These are phyloP conservation scores for Phalloptychus januarius DNA, from an alignment of 2,797 vertebrate genomes.

Conservation along the genomic window DNA sequence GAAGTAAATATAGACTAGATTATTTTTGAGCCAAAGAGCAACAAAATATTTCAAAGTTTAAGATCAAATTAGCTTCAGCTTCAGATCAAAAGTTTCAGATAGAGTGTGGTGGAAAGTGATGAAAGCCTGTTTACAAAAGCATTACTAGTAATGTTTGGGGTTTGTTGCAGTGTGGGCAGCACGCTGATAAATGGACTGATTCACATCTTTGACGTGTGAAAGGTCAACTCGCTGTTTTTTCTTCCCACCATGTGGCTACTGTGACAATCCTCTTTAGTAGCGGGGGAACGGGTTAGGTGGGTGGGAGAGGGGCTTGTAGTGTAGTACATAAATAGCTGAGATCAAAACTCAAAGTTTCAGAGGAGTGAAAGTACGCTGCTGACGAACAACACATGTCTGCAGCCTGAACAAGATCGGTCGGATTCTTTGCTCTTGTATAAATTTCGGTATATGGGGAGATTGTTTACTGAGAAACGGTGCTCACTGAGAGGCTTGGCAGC, in stretches of 20 bases:
- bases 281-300: not conserved
- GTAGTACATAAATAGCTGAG: conserved; percentile 28
- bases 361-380: not conserved
- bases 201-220: conserved; percentile 3
- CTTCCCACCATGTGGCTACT: conserved; percentile 3
- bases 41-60: not conserved
- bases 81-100: conserved; percentile 28
- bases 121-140: not conserved
- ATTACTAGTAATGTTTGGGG: conserved; percentile 4
- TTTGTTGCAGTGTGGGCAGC: conserved; percentile 33
- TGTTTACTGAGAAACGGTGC: not conserved
- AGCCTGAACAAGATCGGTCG: not conserved
- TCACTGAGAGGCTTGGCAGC: not conserved
- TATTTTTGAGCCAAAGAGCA: not conserved
- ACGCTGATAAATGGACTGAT: conserved; percentile 26
- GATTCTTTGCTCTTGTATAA: not conserved
- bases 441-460: not conserved
- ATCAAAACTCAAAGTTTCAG: conserved; percentile 14
- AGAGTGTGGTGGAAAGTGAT: conserved; percentile 22
- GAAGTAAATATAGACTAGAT: not conserved
- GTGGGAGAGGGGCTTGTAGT: conserved; percentile 2
- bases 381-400: not conserved
- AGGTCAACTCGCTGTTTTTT: conserved; percentile 55
- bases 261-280: conserved; percentile 2
- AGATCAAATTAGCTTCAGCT: not conserved